Evolutionary conservation across 2,797 vertebrate species (phyloP).

Genomic region (Tenualosa thibaudeaui): DNA sequence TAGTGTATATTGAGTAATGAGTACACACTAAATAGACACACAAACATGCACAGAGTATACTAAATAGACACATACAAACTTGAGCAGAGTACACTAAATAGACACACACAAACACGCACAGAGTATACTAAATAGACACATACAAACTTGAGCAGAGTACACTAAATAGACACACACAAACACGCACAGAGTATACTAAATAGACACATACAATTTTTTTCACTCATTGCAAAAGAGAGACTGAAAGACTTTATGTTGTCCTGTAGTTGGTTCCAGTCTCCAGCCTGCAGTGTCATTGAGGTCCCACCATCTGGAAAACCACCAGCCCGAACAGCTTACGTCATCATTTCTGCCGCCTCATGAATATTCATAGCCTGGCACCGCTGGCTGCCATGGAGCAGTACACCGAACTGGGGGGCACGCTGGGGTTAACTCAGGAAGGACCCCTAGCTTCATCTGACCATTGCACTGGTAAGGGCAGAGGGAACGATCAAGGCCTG

Average conservation of each 20-base stretch:
- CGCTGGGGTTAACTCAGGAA: background rate
- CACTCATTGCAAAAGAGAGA: background rate
- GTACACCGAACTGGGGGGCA: background rate
- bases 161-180: too few relatives aligned
- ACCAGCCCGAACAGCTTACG: background rate
- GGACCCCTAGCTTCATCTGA: background rate
- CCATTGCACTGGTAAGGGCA: background rate
- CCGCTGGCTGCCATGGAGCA: background rate
- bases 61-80: too few relatives aligned
- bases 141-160: too few relatives aligned
- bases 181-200: too few relatives aligned
- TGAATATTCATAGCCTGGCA: constrained; percentile 18
- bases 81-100: too few relatives aligned
- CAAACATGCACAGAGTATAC: too few relatives aligned
- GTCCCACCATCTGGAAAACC: background rate
- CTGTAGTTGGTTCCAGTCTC: background rate
- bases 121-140: too few relatives aligned
- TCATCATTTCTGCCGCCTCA: background rate
- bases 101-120: too few relatives aligned
- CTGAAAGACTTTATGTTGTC: background rate
- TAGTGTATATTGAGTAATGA: background rate
- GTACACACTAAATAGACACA: background rate
- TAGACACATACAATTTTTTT: background rate
- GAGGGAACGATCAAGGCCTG: background rate
- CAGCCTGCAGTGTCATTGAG: constrained; percentile 11